Evolutionary conservation across 2,797 vertebrate species (phyloP).

Genomic region (Gallinago solitaria): DNA sequence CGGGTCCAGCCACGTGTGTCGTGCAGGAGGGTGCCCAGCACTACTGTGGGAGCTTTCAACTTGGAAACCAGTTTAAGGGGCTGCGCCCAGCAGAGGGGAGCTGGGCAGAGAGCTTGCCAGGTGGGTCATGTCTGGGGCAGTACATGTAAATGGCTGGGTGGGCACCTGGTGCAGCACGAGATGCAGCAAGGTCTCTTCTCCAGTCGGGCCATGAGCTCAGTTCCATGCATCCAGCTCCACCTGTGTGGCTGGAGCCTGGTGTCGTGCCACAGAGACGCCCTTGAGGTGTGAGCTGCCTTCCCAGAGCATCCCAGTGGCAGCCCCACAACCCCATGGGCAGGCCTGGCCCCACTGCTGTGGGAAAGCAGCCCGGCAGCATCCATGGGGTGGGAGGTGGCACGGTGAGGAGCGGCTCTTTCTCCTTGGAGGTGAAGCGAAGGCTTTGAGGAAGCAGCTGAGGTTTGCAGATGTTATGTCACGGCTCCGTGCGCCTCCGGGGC

Average conservation of each 20-base stretch:
- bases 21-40: background rate
- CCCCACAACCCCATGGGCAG: background rate
- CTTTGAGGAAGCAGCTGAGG: background rate
- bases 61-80: too few species aligned
- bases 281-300: rapidly evolving
- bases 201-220: background rate
- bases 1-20: background rate
- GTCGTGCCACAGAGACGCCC: rapidly evolving
- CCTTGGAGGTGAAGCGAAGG: background rate
- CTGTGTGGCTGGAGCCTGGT: background rate
- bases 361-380: background rate
- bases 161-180: background rate
- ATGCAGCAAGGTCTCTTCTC: background rate
- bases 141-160: background rate
- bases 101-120: background rate
- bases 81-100: rapidly evolving
- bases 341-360: rapidly evolving
- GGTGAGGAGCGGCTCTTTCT: background rate
- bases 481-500: background rate
- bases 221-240: background rate
- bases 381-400: rapidly evolving
- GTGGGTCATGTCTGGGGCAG: background rate
- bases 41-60: background rate
- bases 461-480: background rate
- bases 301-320: background rate